Evolutionary conservation across 2,797 vertebrate species (phyloP).

Genomic region (Sebastes goodei): DNA sequence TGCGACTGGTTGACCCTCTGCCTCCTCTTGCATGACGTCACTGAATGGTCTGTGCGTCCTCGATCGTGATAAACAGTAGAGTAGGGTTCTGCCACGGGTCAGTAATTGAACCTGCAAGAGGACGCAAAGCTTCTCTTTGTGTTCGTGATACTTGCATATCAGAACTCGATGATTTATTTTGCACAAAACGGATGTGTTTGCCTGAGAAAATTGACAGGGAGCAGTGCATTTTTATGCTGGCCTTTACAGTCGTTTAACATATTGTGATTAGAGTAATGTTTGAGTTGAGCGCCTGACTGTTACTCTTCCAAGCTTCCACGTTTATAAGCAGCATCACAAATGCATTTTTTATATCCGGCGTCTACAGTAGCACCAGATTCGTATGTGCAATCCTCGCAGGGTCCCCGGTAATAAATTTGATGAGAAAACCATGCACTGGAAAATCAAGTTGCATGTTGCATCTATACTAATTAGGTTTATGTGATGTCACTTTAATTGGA

Average conservation of each 20-base stretch:
- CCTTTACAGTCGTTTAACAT: conserved; percentile 31
- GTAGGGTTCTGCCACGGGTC: conserved; percentile 59
- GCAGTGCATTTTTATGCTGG: conserved; percentile 44
- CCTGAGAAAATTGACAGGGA: conserved; percentile 54
- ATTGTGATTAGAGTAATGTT: conserved; percentile 37
- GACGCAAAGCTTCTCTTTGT: conserved; percentile 57
- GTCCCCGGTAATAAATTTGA: conserved; percentile 70
- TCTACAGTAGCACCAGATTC: conserved; percentile 32
- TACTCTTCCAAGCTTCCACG: conserved; percentile 38
- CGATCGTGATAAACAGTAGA: conserved; percentile 52
- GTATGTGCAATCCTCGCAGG: conserved; percentile 44
- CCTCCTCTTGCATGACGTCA: conserved; percentile 75
- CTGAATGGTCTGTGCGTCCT: conserved; percentile 62
- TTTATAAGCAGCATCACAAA: conserved; percentile 37
- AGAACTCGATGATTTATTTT: conserved; percentile 69
- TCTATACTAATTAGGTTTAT: conserved; percentile 76
- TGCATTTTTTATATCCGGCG: conserved; percentile 12
- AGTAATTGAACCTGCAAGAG: conserved; percentile 68
- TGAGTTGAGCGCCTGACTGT: conserved; percentile 54
- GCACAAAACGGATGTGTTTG: conserved; percentile 67
- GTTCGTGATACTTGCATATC: conserved; percentile 64
- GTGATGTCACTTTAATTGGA: conserved; percentile 79
- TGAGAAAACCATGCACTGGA: conserved; percentile 76
- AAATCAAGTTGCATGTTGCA: conserved; percentile 76
- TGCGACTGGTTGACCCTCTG: conserved; percentile 62